Evolutionary conservation across 2,888 invertebrate species (phyloP).

Genomic region (Siphonodentalium dalli): DNA sequence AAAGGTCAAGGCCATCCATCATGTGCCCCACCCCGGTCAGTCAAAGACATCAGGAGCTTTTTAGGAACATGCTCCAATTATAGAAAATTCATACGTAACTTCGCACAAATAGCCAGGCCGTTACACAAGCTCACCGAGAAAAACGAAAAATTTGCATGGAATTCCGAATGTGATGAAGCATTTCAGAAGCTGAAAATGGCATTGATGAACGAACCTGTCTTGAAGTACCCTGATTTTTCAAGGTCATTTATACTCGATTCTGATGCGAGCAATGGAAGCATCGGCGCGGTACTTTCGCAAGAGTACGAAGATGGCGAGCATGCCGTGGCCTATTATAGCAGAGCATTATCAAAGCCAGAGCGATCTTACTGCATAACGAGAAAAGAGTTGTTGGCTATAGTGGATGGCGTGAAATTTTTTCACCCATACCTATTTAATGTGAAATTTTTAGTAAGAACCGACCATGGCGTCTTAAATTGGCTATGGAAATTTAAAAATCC

Average conservation of each 20-base stretch:
- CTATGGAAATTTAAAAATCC: background rate
- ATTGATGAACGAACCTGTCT: background rate
- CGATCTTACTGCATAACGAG: constrained; percentile 8
- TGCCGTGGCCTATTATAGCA: constrained; percentile 10
- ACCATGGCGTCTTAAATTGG: constrained; percentile 4
- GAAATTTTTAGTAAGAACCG: background rate
- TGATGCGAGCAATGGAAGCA: constrained; percentile 1
- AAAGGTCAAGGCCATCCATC: constrained; percentile 5
- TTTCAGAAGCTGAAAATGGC: constrained; percentile 10
- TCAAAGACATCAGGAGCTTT: constrained; percentile 10
- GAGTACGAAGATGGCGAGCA: constrained; percentile 6
- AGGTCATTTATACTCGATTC: constrained; percentile 4
- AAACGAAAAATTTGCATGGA: background rate
- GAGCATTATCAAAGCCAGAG: constrained; percentile 1
- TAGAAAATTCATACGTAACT: background rate
- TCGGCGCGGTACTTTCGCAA: constrained; percentile 11
- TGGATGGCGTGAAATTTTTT: constrained; percentile 1
- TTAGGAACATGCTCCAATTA: background rate
- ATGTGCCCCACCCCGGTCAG: constrained; percentile 7
- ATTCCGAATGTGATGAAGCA: background rate
- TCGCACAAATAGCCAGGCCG: background rate
- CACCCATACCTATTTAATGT: background rate
- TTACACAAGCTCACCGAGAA: constrained; percentile 2
- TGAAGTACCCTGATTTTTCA: background rate
- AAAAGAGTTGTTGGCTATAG: constrained; percentile 1